phyloP scores from a whole-genome alignment of 2,888 invertebrate genomes.

The Cheilosia soror region DNA sequence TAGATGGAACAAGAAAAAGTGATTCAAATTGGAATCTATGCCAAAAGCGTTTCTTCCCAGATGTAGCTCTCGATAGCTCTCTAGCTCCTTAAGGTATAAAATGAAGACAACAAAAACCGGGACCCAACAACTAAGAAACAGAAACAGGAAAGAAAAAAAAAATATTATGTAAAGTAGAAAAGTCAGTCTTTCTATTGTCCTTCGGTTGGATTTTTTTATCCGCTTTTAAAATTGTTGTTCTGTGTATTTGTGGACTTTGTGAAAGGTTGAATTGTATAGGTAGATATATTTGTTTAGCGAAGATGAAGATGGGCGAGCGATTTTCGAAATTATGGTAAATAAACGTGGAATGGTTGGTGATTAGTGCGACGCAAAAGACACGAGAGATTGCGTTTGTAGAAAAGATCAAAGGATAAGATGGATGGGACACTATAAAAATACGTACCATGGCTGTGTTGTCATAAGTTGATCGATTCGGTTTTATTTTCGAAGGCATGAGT shows the following conservation, averaged over 20 bases:
- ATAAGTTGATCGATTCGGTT: too few relatives aligned
- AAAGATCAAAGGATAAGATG: too few relatives aligned
- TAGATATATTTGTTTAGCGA: too few relatives aligned
- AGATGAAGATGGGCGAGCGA: too few relatives aligned
- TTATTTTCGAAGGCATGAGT: too few relatives aligned
- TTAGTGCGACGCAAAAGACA: too few relatives aligned
- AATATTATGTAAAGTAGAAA: slow-evolving; percentile 56
- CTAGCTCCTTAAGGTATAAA: slow-evolving; percentile 20
- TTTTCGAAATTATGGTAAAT: too few relatives aligned
- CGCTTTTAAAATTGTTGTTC: neutral
- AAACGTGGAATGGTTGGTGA: too few relatives aligned
- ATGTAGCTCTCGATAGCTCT: slow-evolving; percentile 43
- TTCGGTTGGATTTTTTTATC: slow-evolving; percentile 22
- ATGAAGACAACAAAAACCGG: neutral
- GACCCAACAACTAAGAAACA: neutral
- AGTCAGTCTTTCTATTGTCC: slow-evolving; percentile 61
- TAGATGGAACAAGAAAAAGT: slow-evolving; percentile 47
- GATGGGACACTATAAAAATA: too few relatives aligned
- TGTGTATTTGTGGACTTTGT: slow-evolving; percentile 11
- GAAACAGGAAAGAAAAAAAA: slow-evolving; percentile 4
- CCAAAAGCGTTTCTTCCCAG: slow-evolving; percentile 54
- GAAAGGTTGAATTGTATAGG: too few relatives aligned
- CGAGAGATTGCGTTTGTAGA: too few relatives aligned
- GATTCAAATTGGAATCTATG: slow-evolving; percentile 74
- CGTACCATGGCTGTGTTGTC: too few relatives aligned